Base-by-base conservation (phyloP, 2,113 vertebrate genomes). In the Martes martes region DNA sequence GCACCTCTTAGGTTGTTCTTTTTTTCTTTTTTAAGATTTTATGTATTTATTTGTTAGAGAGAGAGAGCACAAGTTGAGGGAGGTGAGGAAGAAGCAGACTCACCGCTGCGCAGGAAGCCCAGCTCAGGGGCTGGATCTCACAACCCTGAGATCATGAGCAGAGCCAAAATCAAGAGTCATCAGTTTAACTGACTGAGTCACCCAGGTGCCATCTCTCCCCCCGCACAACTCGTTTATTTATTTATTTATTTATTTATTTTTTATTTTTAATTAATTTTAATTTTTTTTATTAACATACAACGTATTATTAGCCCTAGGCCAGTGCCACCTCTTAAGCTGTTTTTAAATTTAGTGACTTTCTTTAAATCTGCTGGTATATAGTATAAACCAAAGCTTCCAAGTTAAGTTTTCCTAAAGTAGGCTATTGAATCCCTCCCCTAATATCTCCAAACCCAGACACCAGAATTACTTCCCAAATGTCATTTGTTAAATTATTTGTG, bases 61-160 rank as follows among this genome's bases (percentile, higher is more conserved):
- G 63, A 63, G 61, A 31, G 26, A 63, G 61, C 11, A 11, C 11
- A 28, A 11, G 61, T 14, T 1, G 63, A 67, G 28, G 63, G 63
- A 67, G 14, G 14, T 6, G 28, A 33, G 31, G 63, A 2, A 67
- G 13, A 33, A 33, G 63, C 28, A 31, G 28, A 65, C 28, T 65
- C 28, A 31, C 28, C 0, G 6, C 2, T 31, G 31, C 3, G 2
- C 28, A 14, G 0, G 13, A 31, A 67, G 63, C 63, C 14, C 28
- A 33, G 13, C 6, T 7, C 11, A 31, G 31, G 63, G 63, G 5
- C 28, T 65, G 0, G 28, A 67, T 67, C 63, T 16, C 31, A 67
- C 31, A 15, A 16, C 2, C 0, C 14, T 67, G 63, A 33, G 31
- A 67, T 67, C 63, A 33, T 16, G 63, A 67, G 28, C 63, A 16